Conservation (phyloP, 2,113 vertebrate species). For the Polyodon spathula region DNA sequence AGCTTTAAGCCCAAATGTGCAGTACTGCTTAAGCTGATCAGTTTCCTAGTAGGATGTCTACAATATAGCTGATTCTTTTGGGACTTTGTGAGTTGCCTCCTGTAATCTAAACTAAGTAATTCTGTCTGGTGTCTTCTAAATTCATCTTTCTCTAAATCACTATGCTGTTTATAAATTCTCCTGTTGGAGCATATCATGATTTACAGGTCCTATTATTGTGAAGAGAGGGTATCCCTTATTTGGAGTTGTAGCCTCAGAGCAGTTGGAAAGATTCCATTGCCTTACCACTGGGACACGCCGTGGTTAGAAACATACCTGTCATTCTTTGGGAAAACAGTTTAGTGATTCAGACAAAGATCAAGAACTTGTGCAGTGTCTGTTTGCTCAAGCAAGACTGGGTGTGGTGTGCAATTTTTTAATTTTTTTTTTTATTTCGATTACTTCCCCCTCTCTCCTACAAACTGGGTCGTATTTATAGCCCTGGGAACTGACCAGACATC, state of each 20-base stretch:
- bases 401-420: too few relatives aligned
- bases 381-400: too few relatives aligned
- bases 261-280: not conserved
- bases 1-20: too few relatives aligned
- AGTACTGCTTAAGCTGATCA: too few relatives aligned
- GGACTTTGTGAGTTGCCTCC: too few relatives aligned
- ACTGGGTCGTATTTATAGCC: constrained; percentile 31
- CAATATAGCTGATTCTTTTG: not conserved
- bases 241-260: not conserved
- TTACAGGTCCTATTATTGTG: not conserved
- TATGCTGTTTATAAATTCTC: too few relatives aligned
- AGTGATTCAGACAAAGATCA: not conserved
- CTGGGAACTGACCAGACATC: constrained; percentile 32
- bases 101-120: too few relatives aligned
- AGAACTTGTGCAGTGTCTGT: constrained; percentile 3
- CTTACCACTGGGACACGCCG: not conserved
- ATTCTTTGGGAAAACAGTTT: not conserved
- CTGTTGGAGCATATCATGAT: too few relatives aligned
- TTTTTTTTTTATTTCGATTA: too few relatives aligned
- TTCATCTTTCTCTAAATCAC: too few relatives aligned
- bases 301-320: not conserved
- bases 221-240: not conserved
- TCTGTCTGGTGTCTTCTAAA: too few relatives aligned
- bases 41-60: not conserved
- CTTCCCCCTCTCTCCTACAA: not conserved